Base-by-base conservation (phyloP, 2,113 vertebrate genomes). In the Lathamus discolor region DNA sequence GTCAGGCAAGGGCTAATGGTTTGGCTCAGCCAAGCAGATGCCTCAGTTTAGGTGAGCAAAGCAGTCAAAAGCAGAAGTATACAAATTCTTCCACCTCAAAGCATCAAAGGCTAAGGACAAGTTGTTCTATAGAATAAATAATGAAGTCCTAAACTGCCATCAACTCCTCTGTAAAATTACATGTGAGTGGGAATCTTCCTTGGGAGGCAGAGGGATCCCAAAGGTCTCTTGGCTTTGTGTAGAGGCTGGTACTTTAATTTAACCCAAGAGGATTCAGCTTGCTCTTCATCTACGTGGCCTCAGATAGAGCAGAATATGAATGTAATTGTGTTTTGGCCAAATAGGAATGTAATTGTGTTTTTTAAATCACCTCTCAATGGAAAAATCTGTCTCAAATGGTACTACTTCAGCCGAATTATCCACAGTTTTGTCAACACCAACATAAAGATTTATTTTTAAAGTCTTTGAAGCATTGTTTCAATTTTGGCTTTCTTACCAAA, bases 391-490 rank as follows among this genome's bases (percentile, higher is more conserved):
- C 72, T 94, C 74, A 51, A 93, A 77, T 74, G 41, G 37, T 55
- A 57, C 54, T 63, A 59, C 74, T 96, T 94, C 57, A 27, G n/a
- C 46, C 83, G 55, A 90, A 80, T 83, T 80, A 80, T 62, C 68
- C 57, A 59, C 51, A 79, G 44, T 62, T 94, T 91, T 96, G 93
- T 96, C 95, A 96, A 80, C 86, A 66, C 66, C 10, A 11, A 96
- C 86, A 93, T 94, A 96, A 95, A 96, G 93, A 96, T 94, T 96
- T 93, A 95, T 96, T 96, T 84, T 96, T 61, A 90, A 83, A 92
- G 63, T 9, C 83, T 95, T 96, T 96, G 86, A 96, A 97, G 81
- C 63, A 85, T 96, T 96, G 89, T 96, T 93, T 83, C 81, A 25
- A 93, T 79, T 89, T 94, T 96, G 93, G 92, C 91, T 91, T 92